phyloP scores from a whole-genome alignment of 2,113 vertebrate species.

The Chaetodon trifascialis region DNA sequence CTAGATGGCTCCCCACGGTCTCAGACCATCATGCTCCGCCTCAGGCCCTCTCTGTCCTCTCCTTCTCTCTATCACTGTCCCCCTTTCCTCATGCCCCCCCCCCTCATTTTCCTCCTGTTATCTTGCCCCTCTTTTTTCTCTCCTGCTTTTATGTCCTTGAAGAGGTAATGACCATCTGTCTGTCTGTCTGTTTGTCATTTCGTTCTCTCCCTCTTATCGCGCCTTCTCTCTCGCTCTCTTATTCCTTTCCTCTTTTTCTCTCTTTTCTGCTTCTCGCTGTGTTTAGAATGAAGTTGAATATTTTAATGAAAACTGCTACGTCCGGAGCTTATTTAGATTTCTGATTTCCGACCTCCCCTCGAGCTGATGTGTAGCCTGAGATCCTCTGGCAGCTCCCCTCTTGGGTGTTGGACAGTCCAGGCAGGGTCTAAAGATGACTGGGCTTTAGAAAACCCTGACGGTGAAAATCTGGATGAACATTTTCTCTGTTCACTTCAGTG shows the following conservation, averaged over 20 bases:
- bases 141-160: conserved; percentile 68
- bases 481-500: not conserved
- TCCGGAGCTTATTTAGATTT: conserved; percentile 9
- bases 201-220: conserved; percentile 28
- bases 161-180: conserved; percentile 55
- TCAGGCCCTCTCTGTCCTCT: conserved; percentile 72
- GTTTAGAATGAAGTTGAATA: conserved; percentile 34
- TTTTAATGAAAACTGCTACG: conserved; percentile 25
- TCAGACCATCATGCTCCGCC: conserved; percentile 74
- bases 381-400: conserved; percentile 26
- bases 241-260: not conserved
- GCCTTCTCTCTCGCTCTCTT: conserved; percentile 1
- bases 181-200: conserved; percentile 38
- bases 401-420: not conserved
- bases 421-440: conserved; percentile 6
- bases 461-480: conserved; percentile 12
- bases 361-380: conserved; percentile 15
- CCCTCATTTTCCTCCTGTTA: conserved; percentile 60
- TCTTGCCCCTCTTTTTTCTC: conserved; percentile 55
- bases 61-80: conserved; percentile 54
- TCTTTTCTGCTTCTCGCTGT: conserved; percentile 12
- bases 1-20: conserved; percentile 72
- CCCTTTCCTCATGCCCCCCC: conserved; percentile 38
- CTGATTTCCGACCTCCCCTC: conserved; percentile 13
- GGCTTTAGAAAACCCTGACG: conserved; percentile 20